Evolutionary conservation across 2,888 invertebrate species (phyloP), one percentile per base, ranked within the genome.

Genomic region (Pelosia muscerda): DNA sequence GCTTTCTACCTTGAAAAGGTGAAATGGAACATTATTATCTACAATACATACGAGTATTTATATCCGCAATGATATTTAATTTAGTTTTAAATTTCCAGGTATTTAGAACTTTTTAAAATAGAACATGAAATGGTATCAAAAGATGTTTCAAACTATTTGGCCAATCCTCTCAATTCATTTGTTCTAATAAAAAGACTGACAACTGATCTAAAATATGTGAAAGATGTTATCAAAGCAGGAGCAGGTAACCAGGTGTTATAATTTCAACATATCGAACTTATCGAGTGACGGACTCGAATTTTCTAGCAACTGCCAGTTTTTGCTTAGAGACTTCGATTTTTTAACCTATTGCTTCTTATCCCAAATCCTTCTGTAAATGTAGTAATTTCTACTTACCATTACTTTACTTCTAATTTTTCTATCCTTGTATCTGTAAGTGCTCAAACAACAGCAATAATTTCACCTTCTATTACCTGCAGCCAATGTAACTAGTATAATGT

Each of bases 101-200:
- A 62, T 49, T 49, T 62, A 53, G 13, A 62, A 49, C 49, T 53
- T n/a, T 62, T 62, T 53, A 49, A 49, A 62, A 15, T 11, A 15
- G 61, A 62, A 62, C 22, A 62, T 49, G 61, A 62, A 28, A n/a
- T 62, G 49, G 97, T 96, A 96, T 74, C 49, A 3, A 62, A 28
- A 53, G 22, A 26, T 62, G 2, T 62, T 62, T 3, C 28, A 0
- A 62, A 49, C 0, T 62, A 62, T 28, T 53, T 62, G 13, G 49
- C 26, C 26, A 62, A 62, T 49, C 61, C 61, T 13, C 22, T 62
- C 6, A 62, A 62, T 28, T 49, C 61, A 15, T 62, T 62, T 49
- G 49, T 53, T 22, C 26, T 62, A 2, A 62, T 62, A 28, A 62
- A 49, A 53, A 53, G 49, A 62, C 42, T 62, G 3, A 13, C 26